Evolutionary conservation across 2,113 vertebrate species (phyloP), one percentile per base, ranked within the genome.

Genomic region (Thymallus thymallus): DNA sequence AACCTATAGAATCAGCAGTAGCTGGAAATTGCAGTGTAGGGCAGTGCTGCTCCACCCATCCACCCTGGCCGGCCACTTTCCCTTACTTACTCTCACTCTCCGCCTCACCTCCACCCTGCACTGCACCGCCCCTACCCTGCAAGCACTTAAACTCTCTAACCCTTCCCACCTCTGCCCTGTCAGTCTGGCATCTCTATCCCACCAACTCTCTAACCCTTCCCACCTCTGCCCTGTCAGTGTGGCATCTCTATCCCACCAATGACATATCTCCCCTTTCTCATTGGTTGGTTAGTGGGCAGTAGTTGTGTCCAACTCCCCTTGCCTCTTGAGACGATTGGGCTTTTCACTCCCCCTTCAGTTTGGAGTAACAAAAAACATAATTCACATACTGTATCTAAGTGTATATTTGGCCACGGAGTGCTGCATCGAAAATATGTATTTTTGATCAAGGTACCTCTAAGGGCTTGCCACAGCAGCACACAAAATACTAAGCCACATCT

Each of bases 21-120:
- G 29, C 13, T 30, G 72, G n/a, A 32, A 5, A 60, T 72, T 63
- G 16, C 41, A 63, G 60, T 71, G 45, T 55, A 24, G 61, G 30
- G 75, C 87, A 84, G 87, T 91, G 87, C 84, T 91, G 86, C 89
- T 90, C 86, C 86, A 87, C 87, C 84, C 86, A 87, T 82, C 56
- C 56, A 60, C 56, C 56, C 56, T 22, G 75, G 82, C 81, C 65
- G 5, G 41, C 69, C 81, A 71, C 68, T 80, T 61, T 79, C 58
- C 7, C 68, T 60, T 81, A 62, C 73, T 84, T 18, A 41, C 72
- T 41, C 35, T 41, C 35, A 41, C 46, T 9, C 65, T 79, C 24
- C 70, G 68, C 66, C 58, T 82, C 68, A 76, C 69, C 51, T 79
- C 22, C 63, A 22, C 66, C 74, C 51, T 5, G 35, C 41, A 2